Evolutionary conservation across 2,113 vertebrate species (phyloP).

Genomic region (Geococcyx californianus): DNA sequence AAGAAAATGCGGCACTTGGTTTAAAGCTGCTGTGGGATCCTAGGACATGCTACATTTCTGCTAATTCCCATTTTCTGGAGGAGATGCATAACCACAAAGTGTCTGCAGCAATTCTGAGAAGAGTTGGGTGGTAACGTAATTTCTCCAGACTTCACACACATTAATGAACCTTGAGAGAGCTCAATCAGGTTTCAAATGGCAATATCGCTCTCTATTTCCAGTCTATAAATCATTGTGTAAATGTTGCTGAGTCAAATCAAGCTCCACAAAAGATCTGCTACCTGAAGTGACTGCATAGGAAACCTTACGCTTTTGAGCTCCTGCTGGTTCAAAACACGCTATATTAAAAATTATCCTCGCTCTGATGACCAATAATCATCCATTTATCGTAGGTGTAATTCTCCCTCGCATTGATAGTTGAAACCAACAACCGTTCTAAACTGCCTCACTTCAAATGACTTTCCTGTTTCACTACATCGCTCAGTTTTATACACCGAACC

Average conservation of each 20-base stretch:
- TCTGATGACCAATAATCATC: background rate
- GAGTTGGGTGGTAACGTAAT: background rate
- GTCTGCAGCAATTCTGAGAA: background rate
- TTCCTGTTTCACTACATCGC: background rate
- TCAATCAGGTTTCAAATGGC: background rate
- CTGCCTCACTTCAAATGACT: background rate
- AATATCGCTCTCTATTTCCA: background rate
- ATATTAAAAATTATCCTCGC: background rate
- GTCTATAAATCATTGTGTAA: background rate
- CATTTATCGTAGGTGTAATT: background rate
- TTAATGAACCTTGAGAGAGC: background rate
- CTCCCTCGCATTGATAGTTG: background rate
- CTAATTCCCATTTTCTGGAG: background rate
- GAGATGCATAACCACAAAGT: background rate
- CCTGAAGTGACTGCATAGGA: background rate
- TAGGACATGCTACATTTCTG: background rate
- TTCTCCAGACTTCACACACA: background rate
- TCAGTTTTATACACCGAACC: background rate
- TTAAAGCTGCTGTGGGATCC: background rate
- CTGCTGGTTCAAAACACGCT: background rate
- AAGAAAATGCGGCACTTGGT: background rate
- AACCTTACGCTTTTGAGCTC: background rate
- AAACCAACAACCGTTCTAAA: background rate
- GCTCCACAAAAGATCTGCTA: background rate
- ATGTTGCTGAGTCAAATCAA: background rate